A percentile compares a stretch with the other conserved stretches of the same genome.
Evolutionary conservation across 2,797 vertebrate genomes (phyloP).

Genomic region (Etheostoma perlongum): DNA sequence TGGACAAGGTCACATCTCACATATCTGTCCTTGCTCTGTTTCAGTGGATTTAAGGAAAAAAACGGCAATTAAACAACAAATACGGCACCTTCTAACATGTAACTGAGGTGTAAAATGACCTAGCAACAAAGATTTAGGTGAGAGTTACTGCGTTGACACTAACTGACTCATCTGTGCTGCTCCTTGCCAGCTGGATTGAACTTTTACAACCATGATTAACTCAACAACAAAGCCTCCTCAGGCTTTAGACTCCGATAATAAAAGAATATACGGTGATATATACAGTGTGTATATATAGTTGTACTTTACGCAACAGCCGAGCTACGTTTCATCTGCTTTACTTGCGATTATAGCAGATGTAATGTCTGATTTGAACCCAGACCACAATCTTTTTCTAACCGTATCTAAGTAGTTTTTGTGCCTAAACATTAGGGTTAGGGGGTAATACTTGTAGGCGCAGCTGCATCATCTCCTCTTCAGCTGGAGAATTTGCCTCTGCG

Average conservation of each 20-base stretch:
- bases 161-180: background rate
- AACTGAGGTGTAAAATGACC: constrained; percentile 4
- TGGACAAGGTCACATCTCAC: background rate
- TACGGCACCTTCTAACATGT: background rate
- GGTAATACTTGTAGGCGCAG: too few relatives aligned
- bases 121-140: background rate
- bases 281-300: too few relatives aligned
- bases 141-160: background rate
- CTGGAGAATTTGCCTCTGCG: too few relatives aligned
- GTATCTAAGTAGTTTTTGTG: too few relatives aligned
- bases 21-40: background rate
- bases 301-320: too few relatives aligned
- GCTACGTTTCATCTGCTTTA: too few relatives aligned
- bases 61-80: background rate
- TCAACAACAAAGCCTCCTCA: background rate
- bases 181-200: background rate
- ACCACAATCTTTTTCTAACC: too few relatives aligned
- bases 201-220: background rate
- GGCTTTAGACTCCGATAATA: background rate
- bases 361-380: too few relatives aligned
- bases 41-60: background rate
- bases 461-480: too few relatives aligned
- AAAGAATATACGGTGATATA: background rate
- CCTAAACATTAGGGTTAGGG: too few relatives aligned
- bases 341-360: too few relatives aligned